A percentile compares a stretch with the other conserved stretches of the same genome.
Evolutionary conservation across 1,140 invertebrate genomes (phyloP).

Genomic region (Nasonia longicornis): DNA sequence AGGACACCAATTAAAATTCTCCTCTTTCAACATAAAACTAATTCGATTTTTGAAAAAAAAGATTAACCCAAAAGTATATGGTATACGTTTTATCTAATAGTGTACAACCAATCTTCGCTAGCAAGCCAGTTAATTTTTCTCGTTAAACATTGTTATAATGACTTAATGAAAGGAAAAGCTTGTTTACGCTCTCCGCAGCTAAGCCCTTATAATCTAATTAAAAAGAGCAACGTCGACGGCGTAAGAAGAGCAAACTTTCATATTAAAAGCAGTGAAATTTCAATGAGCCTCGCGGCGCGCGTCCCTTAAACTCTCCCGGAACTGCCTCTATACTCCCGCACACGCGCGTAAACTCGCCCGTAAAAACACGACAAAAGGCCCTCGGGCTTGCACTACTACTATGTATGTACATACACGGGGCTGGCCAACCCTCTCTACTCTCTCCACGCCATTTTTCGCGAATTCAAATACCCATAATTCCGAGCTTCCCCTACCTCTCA

Average conservation of each 20-base stretch:
- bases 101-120: too few species aligned
- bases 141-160: background rate
- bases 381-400: background rate
- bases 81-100: too few species aligned
- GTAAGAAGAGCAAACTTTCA: background rate
- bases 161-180: background rate
- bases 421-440: background rate
- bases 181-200: background rate
- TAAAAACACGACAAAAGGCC: conserved; percentile 26
- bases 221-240: background rate
- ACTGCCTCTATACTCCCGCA: background rate
- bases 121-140: background rate
- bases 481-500: background rate
- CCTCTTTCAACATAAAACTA: too few species aligned
- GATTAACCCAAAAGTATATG: too few species aligned
- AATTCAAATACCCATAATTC: conserved; percentile 21
- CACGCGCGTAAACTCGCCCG: background rate
- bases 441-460: background rate
- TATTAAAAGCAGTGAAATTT: conserved; percentile 29
- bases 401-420: too few species aligned
- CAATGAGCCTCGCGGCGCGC: background rate
- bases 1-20: too few species aligned
- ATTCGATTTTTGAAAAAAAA: too few species aligned
- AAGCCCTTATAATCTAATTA: background rate
- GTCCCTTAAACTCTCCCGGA: background rate